Conservation (phyloP, 1,140 invertebrate genomes). For the Pogonomyrmex barbatus region DNA sequence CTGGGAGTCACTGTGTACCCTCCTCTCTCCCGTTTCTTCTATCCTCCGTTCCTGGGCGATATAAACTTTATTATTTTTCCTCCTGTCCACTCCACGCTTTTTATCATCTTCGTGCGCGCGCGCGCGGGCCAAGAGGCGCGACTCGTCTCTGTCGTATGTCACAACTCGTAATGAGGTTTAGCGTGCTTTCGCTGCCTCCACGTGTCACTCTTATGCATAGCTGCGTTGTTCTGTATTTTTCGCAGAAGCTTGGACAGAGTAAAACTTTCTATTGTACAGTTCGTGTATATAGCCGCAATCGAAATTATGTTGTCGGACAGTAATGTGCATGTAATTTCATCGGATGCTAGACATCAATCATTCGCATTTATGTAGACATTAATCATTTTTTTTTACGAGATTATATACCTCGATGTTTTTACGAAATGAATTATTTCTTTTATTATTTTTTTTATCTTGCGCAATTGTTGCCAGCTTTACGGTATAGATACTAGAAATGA, state of each 20-base stretch:
- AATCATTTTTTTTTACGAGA: constrained; percentile 9
- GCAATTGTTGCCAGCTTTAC: constrained; percentile 11
- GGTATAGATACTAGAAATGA: constrained; percentile 21
- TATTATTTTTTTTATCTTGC: background rate
- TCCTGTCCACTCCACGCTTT: constrained; percentile 55
- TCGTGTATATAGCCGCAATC: constrained; percentile 4
- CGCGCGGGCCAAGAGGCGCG: constrained; percentile 24
- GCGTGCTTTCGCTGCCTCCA: constrained; percentile 32
- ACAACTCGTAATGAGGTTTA: constrained; percentile 62
- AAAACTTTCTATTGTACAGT: constrained; percentile 14
- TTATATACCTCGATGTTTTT: background rate
- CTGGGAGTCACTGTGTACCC: constrained; percentile 77
- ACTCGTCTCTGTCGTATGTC: constrained; percentile 47
- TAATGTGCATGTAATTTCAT: background rate
- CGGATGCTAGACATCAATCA: background rate
- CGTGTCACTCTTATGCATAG: constrained; percentile 26
- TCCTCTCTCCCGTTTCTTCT: constrained; percentile 5
- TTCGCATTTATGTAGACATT: background rate
- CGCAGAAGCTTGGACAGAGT: background rate
- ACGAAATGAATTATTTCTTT: constrained; percentile 42
- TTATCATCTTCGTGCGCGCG: constrained; percentile 52
- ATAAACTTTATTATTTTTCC: constrained; percentile 57
- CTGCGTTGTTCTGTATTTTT: constrained; percentile 22
- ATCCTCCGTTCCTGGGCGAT: constrained; percentile 53
- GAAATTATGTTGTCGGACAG: constrained; percentile 33